Evolutionary conservation across 2,888 invertebrate species (phyloP), one percentile per base, ranked within the genome.

Genomic region (Metopia argyrocephala): DNA sequence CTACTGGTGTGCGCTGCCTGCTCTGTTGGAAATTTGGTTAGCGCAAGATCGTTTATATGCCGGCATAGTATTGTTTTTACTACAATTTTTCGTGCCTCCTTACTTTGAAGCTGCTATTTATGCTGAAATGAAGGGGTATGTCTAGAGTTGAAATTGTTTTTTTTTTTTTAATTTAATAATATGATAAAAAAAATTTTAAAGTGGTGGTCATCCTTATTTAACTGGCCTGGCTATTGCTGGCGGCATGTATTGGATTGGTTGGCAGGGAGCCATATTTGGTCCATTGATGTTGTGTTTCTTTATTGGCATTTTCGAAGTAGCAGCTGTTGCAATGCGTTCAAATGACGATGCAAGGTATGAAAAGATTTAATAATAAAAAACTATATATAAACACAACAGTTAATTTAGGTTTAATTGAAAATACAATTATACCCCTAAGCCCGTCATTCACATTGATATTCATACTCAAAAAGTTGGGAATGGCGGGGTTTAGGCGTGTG

Each of bases 151-250:
- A 23, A 57, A 18, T 38, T 62, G 12, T 21, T 64, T 57, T 23
- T 31, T 54, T 9, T n/a, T 15, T 9, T 15, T 27, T 48, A 25
- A 2, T 31, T 21, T 15, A 25, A 6, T 57, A 20, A 50, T 20
- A 15, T 59, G 18, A 46, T 9, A 31, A 64, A 46, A 66, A 21
- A 70, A n/a, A 2, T 70, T 52, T 82, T 81, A 79, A 87, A 97
- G 97, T 74, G 96, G 96, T 23, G 97, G 98, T 2, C 98, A 98
- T 91, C 98, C 98, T 0, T 99, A 98, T 91, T 93, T 99, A 82
- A 98, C 98, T 7, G 99, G 98, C 45, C 92, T 99, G 70, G 97
- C 99, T 2, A 97, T 99, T 87, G 98, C 98, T 20, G 99, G 99
- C 12, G 99, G 99, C 59, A 96, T 99, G 88, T 98, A 98, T 91